Evolutionary conservation across 2,113 vertebrate species (phyloP).

Genomic region (Megaleporinus macrocephalus): DNA sequence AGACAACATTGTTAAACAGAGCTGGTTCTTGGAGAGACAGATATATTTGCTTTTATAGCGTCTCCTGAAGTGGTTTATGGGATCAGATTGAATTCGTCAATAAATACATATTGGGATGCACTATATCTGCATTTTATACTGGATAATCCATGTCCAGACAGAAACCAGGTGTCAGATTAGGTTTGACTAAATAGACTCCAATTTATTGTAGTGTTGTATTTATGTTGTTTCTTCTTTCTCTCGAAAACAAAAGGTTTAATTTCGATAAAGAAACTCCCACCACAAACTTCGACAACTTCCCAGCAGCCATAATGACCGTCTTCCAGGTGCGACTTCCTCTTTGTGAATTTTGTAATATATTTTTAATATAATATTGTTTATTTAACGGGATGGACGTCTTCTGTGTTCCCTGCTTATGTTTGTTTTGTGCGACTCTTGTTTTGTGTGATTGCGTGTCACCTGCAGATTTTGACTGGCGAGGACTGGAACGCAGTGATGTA

Average conservation of each 20-base stretch:
- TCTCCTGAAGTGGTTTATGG: too few species aligned
- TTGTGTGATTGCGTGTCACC: background rate
- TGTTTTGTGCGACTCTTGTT: constrained; percentile 10
- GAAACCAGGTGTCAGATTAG: too few species aligned
- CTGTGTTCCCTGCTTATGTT: background rate
- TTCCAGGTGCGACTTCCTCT: constrained; percentile 86
- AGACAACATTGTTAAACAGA: too few species aligned
- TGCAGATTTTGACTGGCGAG: constrained; percentile 94
- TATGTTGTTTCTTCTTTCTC: constrained; percentile 9
- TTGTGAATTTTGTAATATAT: background rate
- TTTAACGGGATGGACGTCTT: background rate
- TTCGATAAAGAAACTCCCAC: constrained; percentile 93
- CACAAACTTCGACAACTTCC: constrained; percentile 96
- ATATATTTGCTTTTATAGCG: too few species aligned
- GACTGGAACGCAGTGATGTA: constrained; percentile 99
- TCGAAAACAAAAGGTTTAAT: constrained; percentile 93
- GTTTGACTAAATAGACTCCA: too few species aligned
- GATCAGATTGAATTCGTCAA: too few species aligned
- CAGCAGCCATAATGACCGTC: constrained; percentile 95
- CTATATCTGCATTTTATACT: too few species aligned
- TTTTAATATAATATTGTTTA: background rate
- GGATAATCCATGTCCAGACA: too few species aligned
- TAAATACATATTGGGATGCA: too few species aligned
- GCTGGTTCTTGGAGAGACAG: too few species aligned
- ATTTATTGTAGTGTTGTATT: too few species aligned